Evolutionary conservation across 2,797 vertebrate species (phyloP).

Genomic region (Orientallactaga sibirica): DNA sequence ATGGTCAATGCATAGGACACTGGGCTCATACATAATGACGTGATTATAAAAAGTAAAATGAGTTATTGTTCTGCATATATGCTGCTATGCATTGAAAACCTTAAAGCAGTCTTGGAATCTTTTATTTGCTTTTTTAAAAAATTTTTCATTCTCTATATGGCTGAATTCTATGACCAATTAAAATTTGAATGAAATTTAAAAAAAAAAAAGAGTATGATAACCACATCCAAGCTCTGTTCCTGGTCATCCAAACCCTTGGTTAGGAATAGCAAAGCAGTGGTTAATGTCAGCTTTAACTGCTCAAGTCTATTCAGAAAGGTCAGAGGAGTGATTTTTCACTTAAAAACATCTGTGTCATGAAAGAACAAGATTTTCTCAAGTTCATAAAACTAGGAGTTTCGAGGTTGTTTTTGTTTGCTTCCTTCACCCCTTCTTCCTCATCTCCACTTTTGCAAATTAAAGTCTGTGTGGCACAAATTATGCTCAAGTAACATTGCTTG

Average conservation of each 20-base stretch:
- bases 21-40: too few relatives aligned
- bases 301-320: constrained; percentile 85
- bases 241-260: constrained; percentile 47
- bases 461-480: constrained; percentile 61
- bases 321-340: constrained; percentile 88
- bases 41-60: too few relatives aligned
- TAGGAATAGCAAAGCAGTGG: constrained; percentile 75
- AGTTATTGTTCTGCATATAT: too few relatives aligned
- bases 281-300: constrained; percentile 84
- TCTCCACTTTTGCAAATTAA: constrained; percentile 74
- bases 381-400: constrained; percentile 84
- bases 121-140: too few relatives aligned
- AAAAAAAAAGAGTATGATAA: not conserved
- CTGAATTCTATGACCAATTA: too few relatives aligned
- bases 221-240: not conserved
- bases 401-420: constrained; percentile 59
- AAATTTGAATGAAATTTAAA: too few relatives aligned
- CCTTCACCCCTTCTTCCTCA: not conserved
- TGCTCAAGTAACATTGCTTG: constrained; percentile 48
- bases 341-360: constrained; percentile 86
- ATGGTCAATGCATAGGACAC: too few relatives aligned
- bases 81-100: too few relatives aligned
- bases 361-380: constrained; percentile 88
- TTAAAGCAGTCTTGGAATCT: too few relatives aligned
- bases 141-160: too few relatives aligned